Evolutionary conservation across 2,888 invertebrate genomes (phyloP).

Genomic region (Acrobasis repandana): DNA sequence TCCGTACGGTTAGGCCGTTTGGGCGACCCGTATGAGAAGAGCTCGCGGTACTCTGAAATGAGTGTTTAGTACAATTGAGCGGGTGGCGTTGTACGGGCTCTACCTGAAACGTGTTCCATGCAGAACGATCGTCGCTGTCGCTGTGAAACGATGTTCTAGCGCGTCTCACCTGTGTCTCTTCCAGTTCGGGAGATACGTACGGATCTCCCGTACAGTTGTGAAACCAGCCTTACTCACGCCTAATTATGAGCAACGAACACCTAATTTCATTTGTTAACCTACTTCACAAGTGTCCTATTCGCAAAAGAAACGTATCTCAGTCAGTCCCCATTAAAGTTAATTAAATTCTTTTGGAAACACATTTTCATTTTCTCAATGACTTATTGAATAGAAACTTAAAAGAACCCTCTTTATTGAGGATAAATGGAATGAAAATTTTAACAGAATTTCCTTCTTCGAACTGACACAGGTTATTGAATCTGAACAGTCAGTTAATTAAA

Average conservation of each 20-base stretch:
- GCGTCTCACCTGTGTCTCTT: no score
- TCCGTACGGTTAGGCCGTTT: no score
- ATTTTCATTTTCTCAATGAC: conserved; percentile 29
- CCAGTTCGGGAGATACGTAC: no score
- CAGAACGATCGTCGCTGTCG: no score
- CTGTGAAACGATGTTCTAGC: no score
- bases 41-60: no score
- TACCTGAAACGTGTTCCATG: no score
- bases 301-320: background rate
- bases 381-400: conserved; percentile 29
- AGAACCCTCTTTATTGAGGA: conserved; percentile 26
- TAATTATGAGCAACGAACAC: background rate
- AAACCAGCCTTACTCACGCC: background rate
- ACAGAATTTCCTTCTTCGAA: background rate
- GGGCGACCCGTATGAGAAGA: no score
- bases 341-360: conserved; percentile 29
- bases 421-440: conserved; percentile 23
- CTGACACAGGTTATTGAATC: background rate
- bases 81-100: no score
- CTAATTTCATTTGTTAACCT: background rate
- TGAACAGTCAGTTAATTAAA: background rate
- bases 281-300: background rate
- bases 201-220: no score
- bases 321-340: conserved; percentile 27
- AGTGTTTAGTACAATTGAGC: no score